These are phyloP conservation scores for Scophthalmus maximus DNA, from an alignment of 2,113 vertebrate species.

Conservation along the genomic window DNA sequence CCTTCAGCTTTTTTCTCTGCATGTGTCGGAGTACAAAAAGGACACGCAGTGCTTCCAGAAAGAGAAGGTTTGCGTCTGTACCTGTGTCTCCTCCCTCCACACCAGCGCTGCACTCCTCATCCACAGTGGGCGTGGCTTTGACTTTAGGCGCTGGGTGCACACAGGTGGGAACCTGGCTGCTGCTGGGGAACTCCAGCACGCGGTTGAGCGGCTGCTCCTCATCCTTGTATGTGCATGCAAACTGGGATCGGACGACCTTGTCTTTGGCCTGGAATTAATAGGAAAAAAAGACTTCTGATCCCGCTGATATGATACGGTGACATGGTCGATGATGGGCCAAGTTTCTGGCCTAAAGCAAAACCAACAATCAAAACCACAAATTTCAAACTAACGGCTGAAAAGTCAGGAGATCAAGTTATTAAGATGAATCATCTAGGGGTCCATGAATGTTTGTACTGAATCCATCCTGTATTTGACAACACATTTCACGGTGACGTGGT, in stretches of 20 bases:
- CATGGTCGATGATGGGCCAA: constrained; percentile 1
- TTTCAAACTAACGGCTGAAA: too few relatives aligned
- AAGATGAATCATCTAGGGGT: too few relatives aligned
- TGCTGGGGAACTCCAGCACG: constrained; percentile 77
- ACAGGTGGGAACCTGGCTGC: constrained; percentile 73
- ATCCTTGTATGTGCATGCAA: constrained; percentile 93
- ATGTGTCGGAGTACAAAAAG: constrained; percentile 5
- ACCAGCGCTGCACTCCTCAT: constrained; percentile 16
- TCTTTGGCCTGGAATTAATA: constrained; percentile 81
- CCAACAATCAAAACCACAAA: not conserved
- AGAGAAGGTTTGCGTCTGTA: constrained; percentile 32
- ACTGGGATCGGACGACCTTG: constrained; percentile 90
- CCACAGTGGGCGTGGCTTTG: constrained; percentile 2
- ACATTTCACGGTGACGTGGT: too few relatives aligned
- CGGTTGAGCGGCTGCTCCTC: constrained; percentile 77
- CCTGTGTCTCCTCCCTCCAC: constrained; percentile 41
- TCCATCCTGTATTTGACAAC: too few relatives aligned
- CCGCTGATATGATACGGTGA: not conserved
- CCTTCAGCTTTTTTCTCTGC: constrained; percentile 39
- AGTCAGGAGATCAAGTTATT: too few relatives aligned
- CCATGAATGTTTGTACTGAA: too few relatives aligned
- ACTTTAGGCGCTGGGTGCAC: constrained; percentile 74
- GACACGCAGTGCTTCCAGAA: not conserved
- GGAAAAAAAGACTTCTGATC: not conserved
- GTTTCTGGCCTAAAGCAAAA: not conserved